Evolutionary conservation across 1,140 invertebrate species (phyloP).

Genomic region (Drosophila ohnishii): DNA sequence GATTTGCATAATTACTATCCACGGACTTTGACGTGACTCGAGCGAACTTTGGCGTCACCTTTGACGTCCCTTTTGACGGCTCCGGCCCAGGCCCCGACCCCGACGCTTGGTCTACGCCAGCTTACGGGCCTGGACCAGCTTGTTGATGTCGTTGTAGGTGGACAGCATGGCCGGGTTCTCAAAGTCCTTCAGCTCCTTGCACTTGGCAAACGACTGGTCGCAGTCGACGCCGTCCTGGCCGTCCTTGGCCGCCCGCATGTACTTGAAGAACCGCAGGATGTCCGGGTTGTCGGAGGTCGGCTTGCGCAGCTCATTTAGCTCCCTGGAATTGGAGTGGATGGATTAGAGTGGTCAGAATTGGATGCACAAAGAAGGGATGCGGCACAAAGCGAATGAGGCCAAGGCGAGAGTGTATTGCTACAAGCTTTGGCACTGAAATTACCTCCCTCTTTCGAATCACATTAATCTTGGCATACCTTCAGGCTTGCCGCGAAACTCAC

Average conservation of each 20-base stretch:
- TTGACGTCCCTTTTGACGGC: constrained; percentile 6
- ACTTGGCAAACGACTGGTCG: constrained; percentile 85
- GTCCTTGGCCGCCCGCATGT: constrained; percentile 93
- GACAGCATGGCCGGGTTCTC: constrained; percentile 91
- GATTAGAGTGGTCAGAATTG: not conserved
- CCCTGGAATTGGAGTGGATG: constrained; percentile 84
- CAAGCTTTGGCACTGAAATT: not conserved
- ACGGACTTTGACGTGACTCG: constrained; percentile 54
- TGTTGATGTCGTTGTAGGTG: constrained; percentile 93
- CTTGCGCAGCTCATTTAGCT: constrained; percentile 91
- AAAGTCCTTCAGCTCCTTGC: constrained; percentile 84
- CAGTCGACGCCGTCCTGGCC: constrained; percentile 91
- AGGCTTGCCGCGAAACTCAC: constrained; percentile 83
- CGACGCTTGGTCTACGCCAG: constrained; percentile 67
- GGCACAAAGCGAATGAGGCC: not conserved
- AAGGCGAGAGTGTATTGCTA: not conserved
- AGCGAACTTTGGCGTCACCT: constrained; percentile 37
- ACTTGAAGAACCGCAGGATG: constrained; percentile 92
- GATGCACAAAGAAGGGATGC: not conserved
- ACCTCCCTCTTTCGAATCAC: constrained; percentile 1
- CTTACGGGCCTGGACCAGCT: constrained; percentile 91
- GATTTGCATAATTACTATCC: constrained; percentile 76
- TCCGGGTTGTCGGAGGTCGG: constrained; percentile 92
- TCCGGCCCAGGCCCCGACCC: not conserved
- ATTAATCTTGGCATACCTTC: constrained; percentile 41